Base-by-base conservation (phyloP, 1,140 invertebrate species). In the Belonocnema kinseyi region DNA sequence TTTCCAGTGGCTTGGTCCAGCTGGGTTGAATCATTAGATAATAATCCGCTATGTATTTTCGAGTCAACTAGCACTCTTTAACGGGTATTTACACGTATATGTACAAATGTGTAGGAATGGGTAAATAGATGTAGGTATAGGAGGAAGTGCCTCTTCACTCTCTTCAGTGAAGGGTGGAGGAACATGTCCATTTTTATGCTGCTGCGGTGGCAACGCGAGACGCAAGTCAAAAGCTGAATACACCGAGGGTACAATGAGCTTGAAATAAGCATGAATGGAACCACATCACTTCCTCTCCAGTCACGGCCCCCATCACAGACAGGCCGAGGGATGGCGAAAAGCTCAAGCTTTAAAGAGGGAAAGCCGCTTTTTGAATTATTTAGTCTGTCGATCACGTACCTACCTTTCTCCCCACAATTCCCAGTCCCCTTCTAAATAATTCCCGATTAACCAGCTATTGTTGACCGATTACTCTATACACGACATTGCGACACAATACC, bases 261-360 rank as follows among this genome's bases (percentile, higher is more conserved):
- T 88, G 86, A 89, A 90, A 89, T 89, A 89, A 89, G 88, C 83
- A 88, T 89, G 88, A 89, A 90, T 89, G 88, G 88, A 84, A 84
- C 82, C 80, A 77, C 84, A 85, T 85, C 76, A 81, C 81, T 81
- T 77, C 80, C 79, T 46, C 75, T 74, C 74, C 76, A 76, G 76
- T 72, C 54, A 52, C 72, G 50, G 72, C 78, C 73, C 76, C 79
- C 79, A 77, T 33, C 61, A 40, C 26, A 66, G 61, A 40, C 61
- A 66, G 61, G 21, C 61, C 16, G 40, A 33, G 21, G 61, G 33
- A 40, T 66, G 13, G 61, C 33, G 14, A 66, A 66, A 66, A 66
- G 61, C 61, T 40, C 61, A 66, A 66, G 72, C 80, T 85, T 84
- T 86, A 85, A 84, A 85, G 82, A 82, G 83, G 75, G 79, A 58